A percentile compares a stretch with the other conserved stretches of the same genome.
These are phyloP conservation scores for Nothobranchius furzeri DNA, from an alignment of 2,113 vertebrate genomes.

Conservation along the genomic window DNA sequence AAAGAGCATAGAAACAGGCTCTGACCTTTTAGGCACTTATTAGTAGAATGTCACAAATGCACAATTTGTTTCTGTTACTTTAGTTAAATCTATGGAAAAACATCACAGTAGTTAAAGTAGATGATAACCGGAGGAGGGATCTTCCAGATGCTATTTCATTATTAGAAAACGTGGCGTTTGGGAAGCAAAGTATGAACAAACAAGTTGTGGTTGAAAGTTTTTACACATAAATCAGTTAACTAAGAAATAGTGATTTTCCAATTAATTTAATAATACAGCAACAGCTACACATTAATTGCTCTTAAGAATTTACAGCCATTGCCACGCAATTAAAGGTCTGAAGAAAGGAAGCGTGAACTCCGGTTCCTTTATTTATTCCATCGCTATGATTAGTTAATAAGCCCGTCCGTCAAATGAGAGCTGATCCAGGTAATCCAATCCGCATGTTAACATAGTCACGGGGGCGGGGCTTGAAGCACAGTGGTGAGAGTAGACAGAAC, in stretches of 20 bases:
- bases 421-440: conserved; percentile 13
- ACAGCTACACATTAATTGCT: neutral
- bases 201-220: neutral
- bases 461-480: conserved; percentile 41
- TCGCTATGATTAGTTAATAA: conserved; percentile 32
- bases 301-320: too few relatives aligned
- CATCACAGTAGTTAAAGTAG: too few relatives aligned
- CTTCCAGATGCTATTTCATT: too few relatives aligned
- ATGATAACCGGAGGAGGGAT: too few relatives aligned
- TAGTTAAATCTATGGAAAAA: too few relatives aligned
- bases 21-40: too few relatives aligned
- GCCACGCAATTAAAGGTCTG: neutral
- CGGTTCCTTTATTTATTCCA: neutral
- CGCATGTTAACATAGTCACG: conserved; percentile 2
- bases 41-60: too few relatives aligned
- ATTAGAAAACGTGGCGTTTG: neutral
- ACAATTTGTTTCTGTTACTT: too few relatives aligned
- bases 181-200: neutral
- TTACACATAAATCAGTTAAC: neutral
- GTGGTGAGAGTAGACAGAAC: conserved; percentile 46
- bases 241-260: neutral
- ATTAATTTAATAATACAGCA: neutral
- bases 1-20: too few relatives aligned
- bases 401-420: conserved; percentile 20
- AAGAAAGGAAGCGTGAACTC: conserved; percentile 9